Evolutionary conservation across 2,797 vertebrate genomes (phyloP).

Genomic region (Aldrovandia affinis): DNA sequence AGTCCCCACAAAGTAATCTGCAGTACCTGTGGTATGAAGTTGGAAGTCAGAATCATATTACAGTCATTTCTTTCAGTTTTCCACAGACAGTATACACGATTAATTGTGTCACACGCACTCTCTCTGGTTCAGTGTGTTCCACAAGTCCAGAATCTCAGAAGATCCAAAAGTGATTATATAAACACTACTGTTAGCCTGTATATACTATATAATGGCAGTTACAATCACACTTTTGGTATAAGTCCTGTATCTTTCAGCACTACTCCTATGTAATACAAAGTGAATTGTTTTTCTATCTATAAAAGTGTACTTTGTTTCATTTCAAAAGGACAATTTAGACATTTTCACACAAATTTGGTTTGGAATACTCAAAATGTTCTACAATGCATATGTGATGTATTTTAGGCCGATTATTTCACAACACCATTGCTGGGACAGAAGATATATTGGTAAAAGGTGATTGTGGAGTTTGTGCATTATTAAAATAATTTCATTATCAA

Average conservation of each 20-base stretch:
- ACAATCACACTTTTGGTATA: background rate
- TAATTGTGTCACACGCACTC: background rate
- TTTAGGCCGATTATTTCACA: background rate
- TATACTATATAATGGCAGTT: background rate
- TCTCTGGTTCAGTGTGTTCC: background rate
- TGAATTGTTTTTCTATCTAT: background rate
- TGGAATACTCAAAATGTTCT: background rate
- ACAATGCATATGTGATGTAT: background rate
- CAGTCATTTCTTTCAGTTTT: background rate
- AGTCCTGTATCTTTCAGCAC: background rate
- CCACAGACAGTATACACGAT: background rate
- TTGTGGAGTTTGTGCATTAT: background rate
- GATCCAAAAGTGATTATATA: constrained; percentile 7
- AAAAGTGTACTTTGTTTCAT: background rate
- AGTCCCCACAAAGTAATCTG: background rate
- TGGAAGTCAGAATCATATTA: background rate
- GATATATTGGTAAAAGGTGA: background rate
- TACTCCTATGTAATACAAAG: background rate
- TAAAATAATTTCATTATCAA: background rate
- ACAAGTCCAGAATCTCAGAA: background rate
- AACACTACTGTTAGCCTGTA: constrained; percentile 9
- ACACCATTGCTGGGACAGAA: background rate
- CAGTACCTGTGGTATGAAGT: background rate
- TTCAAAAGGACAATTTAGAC: background rate
- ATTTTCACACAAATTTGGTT: background rate